Conservation (phyloP, 2,888 invertebrate genomes). For the Eupithecia centaureata region DNA sequence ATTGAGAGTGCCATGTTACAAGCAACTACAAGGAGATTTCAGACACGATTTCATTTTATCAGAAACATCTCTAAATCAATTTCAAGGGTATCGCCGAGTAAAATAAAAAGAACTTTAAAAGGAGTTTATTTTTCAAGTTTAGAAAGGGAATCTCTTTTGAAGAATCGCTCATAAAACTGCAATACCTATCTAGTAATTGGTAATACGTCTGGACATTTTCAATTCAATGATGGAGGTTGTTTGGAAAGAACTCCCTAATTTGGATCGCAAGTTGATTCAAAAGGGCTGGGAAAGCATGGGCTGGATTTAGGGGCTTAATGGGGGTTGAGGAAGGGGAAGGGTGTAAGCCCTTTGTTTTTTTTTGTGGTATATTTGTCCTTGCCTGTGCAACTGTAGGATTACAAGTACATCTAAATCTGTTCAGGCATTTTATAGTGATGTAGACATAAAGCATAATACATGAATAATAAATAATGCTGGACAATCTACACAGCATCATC, state of each 20-base stretch:
- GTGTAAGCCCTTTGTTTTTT: background rate
- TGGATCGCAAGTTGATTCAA: conserved; percentile 67
- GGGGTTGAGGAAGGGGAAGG: background rate
- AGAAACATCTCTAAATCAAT: conserved; percentile 28
- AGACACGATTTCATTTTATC: conserved; percentile 28
- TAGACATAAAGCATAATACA: too few species aligned
- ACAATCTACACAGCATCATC: too few species aligned
- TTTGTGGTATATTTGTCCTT: background rate
- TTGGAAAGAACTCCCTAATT: conserved; percentile 80
- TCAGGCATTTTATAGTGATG: too few species aligned
- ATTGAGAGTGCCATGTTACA: conserved; percentile 15
- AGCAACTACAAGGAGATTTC: conserved; percentile 17
- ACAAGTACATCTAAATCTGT: too few species aligned
- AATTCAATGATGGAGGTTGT: conserved; percentile 75
- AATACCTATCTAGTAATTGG: conserved; percentile 47
- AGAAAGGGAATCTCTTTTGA: conserved; percentile 41
- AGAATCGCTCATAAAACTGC: conserved; percentile 42
- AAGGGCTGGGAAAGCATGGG: conserved; percentile 27
- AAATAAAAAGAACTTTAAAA: conserved; percentile 26
- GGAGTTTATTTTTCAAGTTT: conserved; percentile 30
- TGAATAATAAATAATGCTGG: too few species aligned
- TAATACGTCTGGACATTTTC: conserved; percentile 69
- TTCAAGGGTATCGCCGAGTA: conserved; percentile 30
- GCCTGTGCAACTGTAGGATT: too few species aligned
- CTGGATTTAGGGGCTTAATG: conserved; percentile 18